These are phyloP conservation scores for Lates japonicus DNA, from an alignment of 2,797 vertebrate species.

Conservation along the genomic window DNA sequence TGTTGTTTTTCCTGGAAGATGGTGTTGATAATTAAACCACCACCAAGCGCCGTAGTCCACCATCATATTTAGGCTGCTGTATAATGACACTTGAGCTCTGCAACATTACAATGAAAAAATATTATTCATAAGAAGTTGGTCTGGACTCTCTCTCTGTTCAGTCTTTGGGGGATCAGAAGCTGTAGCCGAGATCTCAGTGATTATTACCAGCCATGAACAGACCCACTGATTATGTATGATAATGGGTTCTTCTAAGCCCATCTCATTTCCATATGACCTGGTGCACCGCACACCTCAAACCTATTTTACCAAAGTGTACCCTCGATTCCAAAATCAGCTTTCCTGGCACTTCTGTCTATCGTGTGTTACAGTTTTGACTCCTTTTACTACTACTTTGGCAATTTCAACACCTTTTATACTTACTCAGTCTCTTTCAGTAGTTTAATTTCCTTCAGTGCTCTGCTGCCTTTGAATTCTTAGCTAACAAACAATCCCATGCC, in stretches of 20 bases:
- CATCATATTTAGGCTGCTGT: not conserved
- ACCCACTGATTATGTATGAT: constrained; percentile 5
- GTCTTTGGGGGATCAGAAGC: not conserved
- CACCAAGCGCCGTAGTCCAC: not conserved
- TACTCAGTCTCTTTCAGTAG: not conserved
- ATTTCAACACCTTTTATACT: not conserved
- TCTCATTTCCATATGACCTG: constrained; percentile 3
- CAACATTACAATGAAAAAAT: not conserved
- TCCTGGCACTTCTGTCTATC: not conserved
- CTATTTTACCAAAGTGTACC: not conserved
- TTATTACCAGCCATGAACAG: not conserved
- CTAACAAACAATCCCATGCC: not conserved
- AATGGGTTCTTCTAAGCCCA: constrained; percentile 12
- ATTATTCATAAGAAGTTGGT: not conserved
- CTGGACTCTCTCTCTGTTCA: not conserved
- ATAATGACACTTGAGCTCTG: not conserved
- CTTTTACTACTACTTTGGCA: not conserved
- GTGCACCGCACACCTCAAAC: not conserved
- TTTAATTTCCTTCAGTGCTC: not conserved
- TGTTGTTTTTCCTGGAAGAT: not conserved
- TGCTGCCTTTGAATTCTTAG: not conserved
- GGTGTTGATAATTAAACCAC: not conserved
- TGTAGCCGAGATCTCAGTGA: not conserved
- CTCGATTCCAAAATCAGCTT: not conserved
- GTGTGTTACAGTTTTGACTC: not conserved